Evolutionary conservation across 2,888 invertebrate genomes (phyloP).

Genomic region (Apamea sordens): DNA sequence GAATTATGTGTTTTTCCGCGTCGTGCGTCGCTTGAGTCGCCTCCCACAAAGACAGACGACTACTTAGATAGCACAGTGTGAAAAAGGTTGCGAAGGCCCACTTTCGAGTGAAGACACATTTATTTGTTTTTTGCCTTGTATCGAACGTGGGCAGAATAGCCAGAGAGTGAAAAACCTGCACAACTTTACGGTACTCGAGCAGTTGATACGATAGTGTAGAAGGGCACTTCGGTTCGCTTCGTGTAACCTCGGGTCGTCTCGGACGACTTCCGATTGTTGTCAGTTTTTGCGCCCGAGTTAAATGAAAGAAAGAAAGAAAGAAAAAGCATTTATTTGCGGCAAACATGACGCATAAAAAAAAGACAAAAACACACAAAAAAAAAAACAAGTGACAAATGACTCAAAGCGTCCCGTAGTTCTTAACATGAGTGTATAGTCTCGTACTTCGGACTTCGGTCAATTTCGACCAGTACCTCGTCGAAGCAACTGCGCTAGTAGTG

Average conservation of each 20-base stretch:
- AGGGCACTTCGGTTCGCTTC: neutral
- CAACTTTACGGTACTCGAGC: neutral
- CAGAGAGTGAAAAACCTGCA: neutral
- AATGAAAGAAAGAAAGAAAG: too few species aligned
- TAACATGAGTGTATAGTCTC: too few species aligned
- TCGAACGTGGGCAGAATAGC: neutral
- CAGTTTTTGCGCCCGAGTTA: too few species aligned
- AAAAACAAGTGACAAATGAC: too few species aligned
- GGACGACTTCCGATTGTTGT: neutral
- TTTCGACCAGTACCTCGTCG: neutral
- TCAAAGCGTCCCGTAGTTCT: too few species aligned
- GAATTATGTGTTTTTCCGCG: conserved; percentile 53
- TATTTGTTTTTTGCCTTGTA: neutral
- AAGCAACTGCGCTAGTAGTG: neutral
- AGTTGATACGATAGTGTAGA: neutral
- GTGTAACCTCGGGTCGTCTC: neutral
- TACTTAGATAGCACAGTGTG: conserved; percentile 26
- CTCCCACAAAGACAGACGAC: conserved; percentile 44
- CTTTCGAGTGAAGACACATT: neutral
- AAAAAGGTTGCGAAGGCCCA: conserved; percentile 21
- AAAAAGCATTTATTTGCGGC: too few species aligned
- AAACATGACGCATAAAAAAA: too few species aligned
- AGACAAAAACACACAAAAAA: too few species aligned
- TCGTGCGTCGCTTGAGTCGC: conserved; percentile 16
- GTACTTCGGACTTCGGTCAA: neutral